Conservation (phyloP, 2,888 invertebrate genomes). For the Fragum whitleyi region DNA sequence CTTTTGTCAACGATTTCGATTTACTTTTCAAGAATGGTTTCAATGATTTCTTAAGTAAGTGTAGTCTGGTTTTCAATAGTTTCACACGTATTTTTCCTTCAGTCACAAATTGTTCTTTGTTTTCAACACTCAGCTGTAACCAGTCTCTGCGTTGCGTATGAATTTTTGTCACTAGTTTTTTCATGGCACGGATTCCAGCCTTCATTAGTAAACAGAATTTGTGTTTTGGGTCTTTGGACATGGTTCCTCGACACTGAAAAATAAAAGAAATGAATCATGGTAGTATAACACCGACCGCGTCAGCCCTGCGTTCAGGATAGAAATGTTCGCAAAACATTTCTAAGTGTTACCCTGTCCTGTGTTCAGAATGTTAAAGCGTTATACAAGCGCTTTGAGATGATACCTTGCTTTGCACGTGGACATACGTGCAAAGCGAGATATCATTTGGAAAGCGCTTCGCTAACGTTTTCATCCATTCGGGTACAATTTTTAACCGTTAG, state of each 20-base stretch:
- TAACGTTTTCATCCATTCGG: too few relatives aligned
- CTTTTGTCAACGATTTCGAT: neutral
- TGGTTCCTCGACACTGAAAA: slow-evolving; percentile 50
- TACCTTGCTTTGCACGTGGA: too few relatives aligned
- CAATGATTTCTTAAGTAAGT: slow-evolving; percentile 39
- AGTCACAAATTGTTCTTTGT: slow-evolving; percentile 32
- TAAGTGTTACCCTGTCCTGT: too few relatives aligned
- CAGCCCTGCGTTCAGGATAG: too few relatives aligned
- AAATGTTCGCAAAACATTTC: too few relatives aligned
- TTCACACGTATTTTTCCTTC: slow-evolving; percentile 42
- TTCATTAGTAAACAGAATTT: slow-evolving; percentile 44
- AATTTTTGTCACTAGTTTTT: slow-evolving; percentile 39
- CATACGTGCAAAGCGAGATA: too few relatives aligned
- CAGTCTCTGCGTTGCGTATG: slow-evolving; percentile 55
- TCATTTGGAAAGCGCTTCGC: too few relatives aligned
- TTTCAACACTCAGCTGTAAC: slow-evolving; percentile 30
- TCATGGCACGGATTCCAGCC: slow-evolving; percentile 37
- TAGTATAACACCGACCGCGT: too few relatives aligned
- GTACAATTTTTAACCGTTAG: too few relatives aligned
- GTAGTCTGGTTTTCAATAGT: slow-evolving; percentile 40
- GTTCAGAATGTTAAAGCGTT: too few relatives aligned
- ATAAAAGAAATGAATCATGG: neutral
- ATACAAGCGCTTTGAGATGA: too few relatives aligned
- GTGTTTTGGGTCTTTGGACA: neutral
- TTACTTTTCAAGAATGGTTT: slow-evolving; percentile 40